Percentiles rank a stretch among this genome's conserved stretches.
phyloP scores from a whole-genome alignment of 2,113 vertebrate genomes.

The Triplophysa siluroides region DNA sequence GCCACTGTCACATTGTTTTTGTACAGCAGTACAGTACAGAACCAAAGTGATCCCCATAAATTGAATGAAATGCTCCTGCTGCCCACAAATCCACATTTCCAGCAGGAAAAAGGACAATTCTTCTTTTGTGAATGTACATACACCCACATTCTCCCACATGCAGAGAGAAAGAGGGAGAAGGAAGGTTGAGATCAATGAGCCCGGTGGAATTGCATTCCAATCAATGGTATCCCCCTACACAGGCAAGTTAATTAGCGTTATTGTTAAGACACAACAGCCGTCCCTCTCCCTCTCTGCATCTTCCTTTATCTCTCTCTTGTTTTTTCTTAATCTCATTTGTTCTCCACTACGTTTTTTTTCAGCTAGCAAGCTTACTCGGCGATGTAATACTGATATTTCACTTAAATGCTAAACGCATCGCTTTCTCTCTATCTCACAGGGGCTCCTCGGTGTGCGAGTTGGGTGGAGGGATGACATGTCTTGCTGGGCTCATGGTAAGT shows the following conservation, averaged over 20 bases:
- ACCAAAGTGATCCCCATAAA: constrained; percentile 10
- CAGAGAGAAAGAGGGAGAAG: constrained; percentile 68
- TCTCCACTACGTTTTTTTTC: neutral
- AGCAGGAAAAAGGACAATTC: constrained; percentile 56
- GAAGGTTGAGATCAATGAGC: constrained; percentile 59
- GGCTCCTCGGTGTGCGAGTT: constrained; percentile 87
- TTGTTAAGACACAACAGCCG: constrained; percentile 47
- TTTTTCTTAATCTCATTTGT: neutral
- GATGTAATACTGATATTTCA: neutral
- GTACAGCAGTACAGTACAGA: neutral
- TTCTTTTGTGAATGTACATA: constrained; percentile 82
- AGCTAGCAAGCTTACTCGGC: neutral
- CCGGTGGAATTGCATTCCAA: constrained; percentile 60
- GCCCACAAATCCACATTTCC: constrained; percentile 25
- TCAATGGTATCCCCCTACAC: constrained; percentile 57
- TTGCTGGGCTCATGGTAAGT: constrained; percentile 94
- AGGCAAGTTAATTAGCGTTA: constrained; percentile 57
- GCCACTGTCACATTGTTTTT: no score
- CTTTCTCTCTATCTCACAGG: constrained; percentile 39
- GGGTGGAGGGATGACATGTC: constrained; percentile 93
- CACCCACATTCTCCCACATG: constrained; percentile 69
- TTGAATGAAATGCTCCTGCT: constrained; percentile 36
- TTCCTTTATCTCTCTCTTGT: constrained; percentile 7
- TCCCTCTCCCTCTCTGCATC: neutral
- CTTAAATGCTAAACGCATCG: neutral